Evolutionary conservation across 2,113 vertebrate genomes (phyloP).

Genomic region (Odocoileus hemionus): DNA sequence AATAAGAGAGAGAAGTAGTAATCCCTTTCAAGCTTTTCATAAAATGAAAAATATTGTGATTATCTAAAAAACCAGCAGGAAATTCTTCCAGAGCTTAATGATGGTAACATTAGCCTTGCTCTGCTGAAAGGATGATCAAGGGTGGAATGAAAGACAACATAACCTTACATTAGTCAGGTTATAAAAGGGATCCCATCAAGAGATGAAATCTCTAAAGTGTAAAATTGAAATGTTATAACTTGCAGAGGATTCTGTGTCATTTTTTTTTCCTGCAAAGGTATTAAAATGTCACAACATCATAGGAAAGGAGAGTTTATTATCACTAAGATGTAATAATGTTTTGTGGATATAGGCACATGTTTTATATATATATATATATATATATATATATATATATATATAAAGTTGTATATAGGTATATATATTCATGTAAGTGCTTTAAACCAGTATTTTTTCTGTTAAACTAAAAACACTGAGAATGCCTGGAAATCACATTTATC

Average conservation of each 20-base stretch:
- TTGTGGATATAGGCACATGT: neutral
- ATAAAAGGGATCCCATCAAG: slow-evolving; percentile 50
- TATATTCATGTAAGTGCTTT: neutral
- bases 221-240: slow-evolving; percentile 53
- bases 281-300: slow-evolving; percentile 28
- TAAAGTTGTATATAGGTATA: neutral
- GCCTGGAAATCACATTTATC: neutral
- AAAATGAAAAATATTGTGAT: slow-evolving; percentile 54
- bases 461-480: neutral
- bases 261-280: neutral
- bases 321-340: neutral
- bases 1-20: slow-evolving; percentile 14
- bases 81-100: slow-evolving; percentile 35
- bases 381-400: neutral
- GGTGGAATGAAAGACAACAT: slow-evolving; percentile 11
- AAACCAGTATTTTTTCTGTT: neutral
- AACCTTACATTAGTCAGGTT: slow-evolving; percentile 39
- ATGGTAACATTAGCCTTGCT: slow-evolving; percentile 36
- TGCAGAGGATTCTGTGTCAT: slow-evolving; percentile 42
- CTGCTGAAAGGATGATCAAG: slow-evolving; percentile 49
- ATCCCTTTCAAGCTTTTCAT: neutral
- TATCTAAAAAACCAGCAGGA: slow-evolving; percentile 30
- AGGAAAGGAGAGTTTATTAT: neutral
- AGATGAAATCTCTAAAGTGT: slow-evolving; percentile 40
- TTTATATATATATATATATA: neutral